Evolutionary conservation across 2,113 vertebrate genomes (phyloP).

Genomic region (Pangasianodon gigas): DNA sequence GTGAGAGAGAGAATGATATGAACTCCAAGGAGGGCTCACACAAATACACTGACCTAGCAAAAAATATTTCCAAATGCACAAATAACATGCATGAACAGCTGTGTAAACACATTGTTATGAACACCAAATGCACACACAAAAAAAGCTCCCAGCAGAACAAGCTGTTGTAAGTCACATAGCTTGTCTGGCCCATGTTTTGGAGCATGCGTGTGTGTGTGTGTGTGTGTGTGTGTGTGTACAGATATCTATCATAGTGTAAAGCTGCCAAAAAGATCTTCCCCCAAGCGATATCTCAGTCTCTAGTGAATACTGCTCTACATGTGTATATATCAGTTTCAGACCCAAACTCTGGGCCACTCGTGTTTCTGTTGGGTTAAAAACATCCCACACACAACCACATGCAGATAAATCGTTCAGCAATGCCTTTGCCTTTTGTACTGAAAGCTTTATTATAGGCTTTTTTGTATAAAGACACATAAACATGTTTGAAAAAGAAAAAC

Average conservation of each 20-base stretch:
- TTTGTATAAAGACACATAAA: background rate
- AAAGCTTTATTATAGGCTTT: background rate
- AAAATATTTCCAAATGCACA: conserved; percentile 2
- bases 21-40: background rate
- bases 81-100: background rate
- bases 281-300: conserved; percentile 40
- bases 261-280: conserved; percentile 46
- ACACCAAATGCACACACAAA: too few species aligned
- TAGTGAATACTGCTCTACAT: conserved; percentile 28
- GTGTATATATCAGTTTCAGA: conserved; percentile 36
- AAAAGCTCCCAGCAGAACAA: background rate
- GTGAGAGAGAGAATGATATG: background rate
- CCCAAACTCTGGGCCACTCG: conserved; percentile 38
- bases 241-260: background rate
- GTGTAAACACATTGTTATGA: conserved; percentile 6
- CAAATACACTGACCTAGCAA: background rate
- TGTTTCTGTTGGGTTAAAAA: conserved; percentile 41
- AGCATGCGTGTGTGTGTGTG: conserved; percentile 16
- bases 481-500: background rate
- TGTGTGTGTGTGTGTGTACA: background rate
- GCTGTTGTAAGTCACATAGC: background rate
- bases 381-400: conserved; percentile 24
- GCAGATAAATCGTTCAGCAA: background rate
- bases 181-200: background rate
- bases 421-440: background rate